Base-by-base conservation (phyloP, 2,113 vertebrate genomes). In the Hoplias malabaricus region DNA sequence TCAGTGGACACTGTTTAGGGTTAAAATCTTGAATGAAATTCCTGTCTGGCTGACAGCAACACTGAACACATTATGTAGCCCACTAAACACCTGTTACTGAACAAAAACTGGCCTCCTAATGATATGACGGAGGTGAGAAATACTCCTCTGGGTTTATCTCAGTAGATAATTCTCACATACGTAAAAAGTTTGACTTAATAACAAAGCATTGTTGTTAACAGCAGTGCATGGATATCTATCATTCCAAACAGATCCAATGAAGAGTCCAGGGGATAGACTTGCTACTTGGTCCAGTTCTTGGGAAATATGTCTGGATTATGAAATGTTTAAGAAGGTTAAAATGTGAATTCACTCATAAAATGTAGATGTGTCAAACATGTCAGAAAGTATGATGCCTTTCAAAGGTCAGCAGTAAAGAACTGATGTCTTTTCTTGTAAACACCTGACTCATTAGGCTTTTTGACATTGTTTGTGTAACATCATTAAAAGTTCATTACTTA, bases 281-380 rank as follows among this genome's bases (percentile, higher is more conserved):
- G 72, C 27, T 75, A 53, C 42, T 65, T 53, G 13, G 16, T 74
- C n/a, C n/a, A 48, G 42, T 43, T 48, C 42, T 53, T 50, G 33
- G 25, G 31, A 25, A 74, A 74, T 61, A 48, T 74, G 72, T 74
- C 72, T 74, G 59, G 42, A 16, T 38, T 69, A 27, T 46, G 36
- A 59, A 25, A 40, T 11, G 42, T 21, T 10, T 53, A 7, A 53
- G 29, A 16, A 42, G 9, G n/a, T 72, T 61, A 23, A 31, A 33
- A 29, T 34, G 11, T 46, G 19, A 38, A 73, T 1, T 48, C 40
- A n/a, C 31, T 46, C 12, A 62, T 33, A 61, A 73, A 34, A 63
- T 74, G 13, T 34, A 46, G 16, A 33, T 43, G 23, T 29, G 31
- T 10, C 13, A 63, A 48, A 34, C 14, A 4, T 2, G 59, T 73